phyloP scores from a whole-genome alignment of 2,113 vertebrate species.

The Ageneiosus marmoratus region DNA sequence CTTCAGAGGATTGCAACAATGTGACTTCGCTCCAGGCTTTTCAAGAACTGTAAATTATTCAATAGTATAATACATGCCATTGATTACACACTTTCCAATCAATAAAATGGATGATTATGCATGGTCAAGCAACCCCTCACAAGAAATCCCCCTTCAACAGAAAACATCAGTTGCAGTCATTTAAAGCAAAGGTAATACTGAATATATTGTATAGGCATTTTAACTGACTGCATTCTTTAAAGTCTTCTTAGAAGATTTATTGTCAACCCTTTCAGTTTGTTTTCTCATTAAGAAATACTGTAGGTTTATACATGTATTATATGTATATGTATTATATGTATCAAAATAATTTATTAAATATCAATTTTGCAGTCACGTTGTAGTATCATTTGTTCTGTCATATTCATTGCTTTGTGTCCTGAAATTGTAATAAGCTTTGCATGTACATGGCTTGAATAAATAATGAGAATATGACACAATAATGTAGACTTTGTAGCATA shows the following conservation, averaged over 20 bases:
- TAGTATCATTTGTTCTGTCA: neutral
- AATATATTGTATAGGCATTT: neutral
- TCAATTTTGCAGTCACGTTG: neutral
- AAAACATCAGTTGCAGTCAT: neutral
- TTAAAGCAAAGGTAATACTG: neutral
- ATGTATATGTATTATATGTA: too few species aligned
- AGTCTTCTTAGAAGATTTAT: neutral
- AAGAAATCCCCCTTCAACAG: neutral
- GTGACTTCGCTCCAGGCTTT: neutral
- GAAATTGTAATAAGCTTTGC: neutral
- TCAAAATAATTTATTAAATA: neutral
- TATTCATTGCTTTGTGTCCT: neutral
- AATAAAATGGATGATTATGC: neutral
- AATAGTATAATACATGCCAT: neutral
- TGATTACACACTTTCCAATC: neutral
- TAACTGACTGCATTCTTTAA: neutral
- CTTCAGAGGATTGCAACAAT: neutral
- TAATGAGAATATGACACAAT: neutral
- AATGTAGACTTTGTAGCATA: neutral
- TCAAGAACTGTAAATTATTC: conserved; percentile 16
- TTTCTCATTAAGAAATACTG: neutral
- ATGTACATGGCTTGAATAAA: neutral
- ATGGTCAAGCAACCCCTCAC: neutral
- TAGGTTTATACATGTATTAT: neutral
- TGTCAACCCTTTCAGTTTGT: neutral